Conservation (phyloP, 1,140 invertebrate genomes). For the Atta texana region DNA sequence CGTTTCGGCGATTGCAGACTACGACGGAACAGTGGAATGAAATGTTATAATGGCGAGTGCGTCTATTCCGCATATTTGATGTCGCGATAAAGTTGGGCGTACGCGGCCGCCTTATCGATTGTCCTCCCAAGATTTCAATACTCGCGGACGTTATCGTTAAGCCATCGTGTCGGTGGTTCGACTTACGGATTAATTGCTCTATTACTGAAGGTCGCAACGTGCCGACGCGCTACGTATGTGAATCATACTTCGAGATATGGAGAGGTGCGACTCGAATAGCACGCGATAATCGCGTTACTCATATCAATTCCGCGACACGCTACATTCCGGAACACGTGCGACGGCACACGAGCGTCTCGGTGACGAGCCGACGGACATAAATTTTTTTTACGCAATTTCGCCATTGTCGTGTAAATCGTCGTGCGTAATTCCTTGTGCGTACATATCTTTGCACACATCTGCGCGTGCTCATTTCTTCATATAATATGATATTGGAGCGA, state of each 20-base stretch:
- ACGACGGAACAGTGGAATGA: slow-evolving; percentile 69
- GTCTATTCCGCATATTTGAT: slow-evolving; percentile 80
- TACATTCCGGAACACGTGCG: slow-evolving; percentile 23
- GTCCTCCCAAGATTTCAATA: slow-evolving; percentile 31
- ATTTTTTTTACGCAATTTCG: not conserved
- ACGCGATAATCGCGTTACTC: slow-evolving; percentile 69
- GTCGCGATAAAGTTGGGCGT: slow-evolving; percentile 75
- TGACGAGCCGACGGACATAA: not conserved
- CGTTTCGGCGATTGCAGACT: slow-evolving; percentile 28
- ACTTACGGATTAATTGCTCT: not conserved
- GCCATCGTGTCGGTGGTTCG: not conserved
- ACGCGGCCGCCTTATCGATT: slow-evolving; percentile 67
- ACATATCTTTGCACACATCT: not conserved
- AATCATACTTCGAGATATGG: slow-evolving; percentile 77
- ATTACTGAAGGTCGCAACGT: slow-evolving; percentile 13
- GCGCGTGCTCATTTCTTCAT: slow-evolving; percentile 40
- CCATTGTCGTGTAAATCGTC: not conserved
- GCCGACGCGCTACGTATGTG: slow-evolving; percentile 62
- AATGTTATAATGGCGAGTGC: slow-evolving; percentile 82
- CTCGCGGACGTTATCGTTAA: not conserved
- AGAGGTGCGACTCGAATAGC: slow-evolving; percentile 72
- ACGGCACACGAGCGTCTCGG: not conserved
- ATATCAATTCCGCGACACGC: slow-evolving; percentile 1
- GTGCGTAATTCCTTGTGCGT: too few relatives aligned
- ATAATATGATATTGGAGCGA: slow-evolving; percentile 75